phyloP scores from a whole-genome alignment of 2,888 invertebrate species.

The Psylliodes chrysocephalus region DNA sequence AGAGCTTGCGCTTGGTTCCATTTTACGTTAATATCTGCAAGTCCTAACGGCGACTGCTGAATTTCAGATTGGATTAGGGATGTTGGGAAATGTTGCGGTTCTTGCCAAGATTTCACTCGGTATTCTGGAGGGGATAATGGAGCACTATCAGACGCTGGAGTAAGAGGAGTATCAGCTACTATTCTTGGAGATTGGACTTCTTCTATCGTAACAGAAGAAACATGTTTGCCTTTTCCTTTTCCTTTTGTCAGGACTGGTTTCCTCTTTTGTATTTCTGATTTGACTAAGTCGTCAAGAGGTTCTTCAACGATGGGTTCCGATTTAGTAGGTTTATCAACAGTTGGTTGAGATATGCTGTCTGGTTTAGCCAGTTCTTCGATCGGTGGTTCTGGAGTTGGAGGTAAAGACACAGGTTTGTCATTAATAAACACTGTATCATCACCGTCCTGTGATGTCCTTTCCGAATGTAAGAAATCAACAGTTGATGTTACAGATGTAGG shows the following conservation, averaged over 20 bases:
- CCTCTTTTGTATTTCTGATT: constrained; percentile 38
- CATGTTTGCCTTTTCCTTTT: constrained; percentile 60
- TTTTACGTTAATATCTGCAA: constrained; percentile 61
- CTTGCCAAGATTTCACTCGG: constrained; percentile 49
- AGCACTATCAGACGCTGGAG: constrained; percentile 63
- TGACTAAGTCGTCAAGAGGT: background rate
- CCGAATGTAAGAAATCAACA: constrained; percentile 46
- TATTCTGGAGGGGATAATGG: constrained; percentile 58
- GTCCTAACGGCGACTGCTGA: constrained; percentile 48
- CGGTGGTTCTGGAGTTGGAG: background rate
- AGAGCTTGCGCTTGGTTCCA: constrained; percentile 69
- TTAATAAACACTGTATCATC: constrained; percentile 44
- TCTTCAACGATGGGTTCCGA: constrained; percentile 12
- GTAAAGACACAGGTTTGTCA: constrained; percentile 44
- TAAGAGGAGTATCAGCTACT: constrained; percentile 64
- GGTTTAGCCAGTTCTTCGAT: constrained; percentile 27
- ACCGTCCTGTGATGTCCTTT: constrained; percentile 36
- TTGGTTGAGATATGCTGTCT: background rate
- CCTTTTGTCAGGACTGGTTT: constrained; percentile 47
- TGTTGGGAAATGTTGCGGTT: constrained; percentile 37
- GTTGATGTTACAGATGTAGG: constrained; percentile 31
- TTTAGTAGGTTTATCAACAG: background rate
- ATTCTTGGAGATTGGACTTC: constrained; percentile 66
- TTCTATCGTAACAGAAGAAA: constrained; percentile 67
- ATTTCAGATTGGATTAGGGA: constrained; percentile 40